Conservation (phyloP, 2,888 invertebrate genomes). For the Blera fallax region DNA sequence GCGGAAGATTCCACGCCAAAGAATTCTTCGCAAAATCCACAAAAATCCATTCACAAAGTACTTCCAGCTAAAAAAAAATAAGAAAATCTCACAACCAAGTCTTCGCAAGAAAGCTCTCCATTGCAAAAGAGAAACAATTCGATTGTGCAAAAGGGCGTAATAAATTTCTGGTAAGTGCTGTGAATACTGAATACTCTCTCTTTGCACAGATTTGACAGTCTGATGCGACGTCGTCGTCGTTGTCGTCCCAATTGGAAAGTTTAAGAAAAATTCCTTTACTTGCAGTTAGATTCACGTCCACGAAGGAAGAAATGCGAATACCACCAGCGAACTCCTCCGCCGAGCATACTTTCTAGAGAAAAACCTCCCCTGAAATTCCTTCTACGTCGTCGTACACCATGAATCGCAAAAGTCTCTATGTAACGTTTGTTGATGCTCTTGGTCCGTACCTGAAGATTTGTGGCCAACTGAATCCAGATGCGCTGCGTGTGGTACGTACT, state of each 20-base stretch:
- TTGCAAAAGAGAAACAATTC: conserved; percentile 52
- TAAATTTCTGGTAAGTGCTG: conserved; percentile 58
- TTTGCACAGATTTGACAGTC: conserved; percentile 28
- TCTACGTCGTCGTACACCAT: neutral
- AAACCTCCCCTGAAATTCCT: neutral
- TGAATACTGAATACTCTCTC: conserved; percentile 35
- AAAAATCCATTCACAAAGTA: conserved; percentile 9
- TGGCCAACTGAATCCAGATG: conserved; percentile 84
- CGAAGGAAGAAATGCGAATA: conserved; percentile 67
- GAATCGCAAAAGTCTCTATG: conserved; percentile 79
- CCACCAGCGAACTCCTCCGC: conserved; percentile 11
- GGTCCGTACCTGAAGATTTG: conserved; percentile 88
- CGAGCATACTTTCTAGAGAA: conserved; percentile 39
- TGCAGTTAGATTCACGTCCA: conserved; percentile 52
- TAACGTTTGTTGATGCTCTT: conserved; percentile 87
- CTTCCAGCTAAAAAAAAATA: too few relatives aligned
- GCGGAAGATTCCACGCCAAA: conserved; percentile 36
- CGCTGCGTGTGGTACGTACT: conserved; percentile 76
- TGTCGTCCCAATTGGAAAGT: conserved; percentile 15
- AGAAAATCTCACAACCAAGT: conserved; percentile 8
- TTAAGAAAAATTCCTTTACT: neutral
- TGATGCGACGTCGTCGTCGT: conserved; percentile 11
- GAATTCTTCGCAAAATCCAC: conserved; percentile 11
- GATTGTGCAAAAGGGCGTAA: conserved; percentile 69
- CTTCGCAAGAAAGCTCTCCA: conserved; percentile 1